A percentile compares a stretch with the other conserved stretches of the same genome.
Evolutionary conservation across 2,888 invertebrate species (phyloP).

Genomic region (Gryllus longicercus): DNA sequence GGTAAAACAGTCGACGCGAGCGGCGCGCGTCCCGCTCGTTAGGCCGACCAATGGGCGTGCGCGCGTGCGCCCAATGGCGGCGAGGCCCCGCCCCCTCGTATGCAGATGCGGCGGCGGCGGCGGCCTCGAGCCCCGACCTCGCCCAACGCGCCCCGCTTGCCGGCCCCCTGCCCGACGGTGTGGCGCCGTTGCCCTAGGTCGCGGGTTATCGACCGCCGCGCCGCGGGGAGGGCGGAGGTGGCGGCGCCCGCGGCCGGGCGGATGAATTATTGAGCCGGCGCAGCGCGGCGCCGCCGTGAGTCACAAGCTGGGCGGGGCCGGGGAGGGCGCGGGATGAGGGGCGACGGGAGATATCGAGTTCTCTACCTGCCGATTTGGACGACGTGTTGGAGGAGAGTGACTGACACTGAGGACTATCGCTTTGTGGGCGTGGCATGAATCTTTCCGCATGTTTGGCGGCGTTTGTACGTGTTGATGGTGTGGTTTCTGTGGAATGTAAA

Average conservation of each 20-base stretch:
- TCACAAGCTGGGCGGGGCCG: not conserved
- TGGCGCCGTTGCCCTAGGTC: slow-evolving; percentile 8
- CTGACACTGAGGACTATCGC: too few relatives aligned
- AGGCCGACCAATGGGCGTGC: not conserved
- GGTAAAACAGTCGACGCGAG: not conserved
- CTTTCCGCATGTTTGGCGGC: too few relatives aligned
- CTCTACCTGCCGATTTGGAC: too few relatives aligned
- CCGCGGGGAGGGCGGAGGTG: not conserved
- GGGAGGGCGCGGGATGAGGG: not conserved
- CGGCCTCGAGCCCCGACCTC: not conserved
- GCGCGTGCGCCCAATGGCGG: slow-evolving; percentile 17
- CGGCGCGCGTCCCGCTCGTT: slow-evolving; percentile 7
- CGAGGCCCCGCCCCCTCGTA: slow-evolving; percentile 3
- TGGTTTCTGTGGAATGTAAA: too few relatives aligned
- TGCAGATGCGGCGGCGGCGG: not conserved
- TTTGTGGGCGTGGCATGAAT: too few relatives aligned
- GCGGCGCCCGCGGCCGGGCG: not conserved
- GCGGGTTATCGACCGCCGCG: not conserved
- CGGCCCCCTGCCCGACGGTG: not conserved
- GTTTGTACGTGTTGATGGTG: too few relatives aligned
- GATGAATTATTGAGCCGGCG: slow-evolving; percentile 9
- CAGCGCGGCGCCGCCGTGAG: not conserved
- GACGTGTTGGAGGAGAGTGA: too few relatives aligned
- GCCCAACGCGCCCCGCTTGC: not conserved
- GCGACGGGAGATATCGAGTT: not conserved